These are phyloP conservation scores for Pseudotriccus pelzelni DNA, from an alignment of 2,797 vertebrate species.

Conservation along the genomic window DNA sequence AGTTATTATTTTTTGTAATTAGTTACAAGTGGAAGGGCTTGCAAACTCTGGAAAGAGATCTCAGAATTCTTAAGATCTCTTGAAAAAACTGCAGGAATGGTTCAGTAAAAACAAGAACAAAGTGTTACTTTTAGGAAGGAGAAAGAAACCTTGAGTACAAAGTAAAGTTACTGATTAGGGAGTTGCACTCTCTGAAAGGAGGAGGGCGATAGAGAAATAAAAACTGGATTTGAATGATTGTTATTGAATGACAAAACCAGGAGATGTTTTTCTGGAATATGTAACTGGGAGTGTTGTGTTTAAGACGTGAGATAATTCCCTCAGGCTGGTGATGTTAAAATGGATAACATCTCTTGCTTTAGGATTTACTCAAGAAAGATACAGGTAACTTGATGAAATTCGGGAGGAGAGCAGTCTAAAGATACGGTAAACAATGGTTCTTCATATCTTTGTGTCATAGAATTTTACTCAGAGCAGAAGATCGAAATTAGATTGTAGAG, in stretches of 20 bases:
- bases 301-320: not conserved
- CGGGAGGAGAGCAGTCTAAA: not conserved
- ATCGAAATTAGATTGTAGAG: not conserved
- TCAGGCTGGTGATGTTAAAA: not conserved
- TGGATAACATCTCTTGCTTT: not conserved
- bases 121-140: not conserved
- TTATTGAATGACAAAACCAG: not conserved
- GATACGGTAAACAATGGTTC: not conserved
- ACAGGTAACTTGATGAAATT: not conserved
- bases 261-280: not conserved
- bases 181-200: not conserved
- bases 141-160: not conserved
- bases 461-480: not conserved
- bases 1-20: not conserved
- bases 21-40: not conserved
- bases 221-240: not conserved
- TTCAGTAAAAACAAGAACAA: not conserved
- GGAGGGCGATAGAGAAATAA: not conserved
- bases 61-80: not conserved
- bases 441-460: not conserved
- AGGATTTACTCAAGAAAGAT: not conserved
- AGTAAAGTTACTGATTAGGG: not conserved
- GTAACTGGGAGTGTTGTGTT: not conserved
- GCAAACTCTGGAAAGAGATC: not conserved
- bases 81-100: not conserved